Conservation (phyloP, 2,888 invertebrate genomes). For the Lottia scabra region DNA sequence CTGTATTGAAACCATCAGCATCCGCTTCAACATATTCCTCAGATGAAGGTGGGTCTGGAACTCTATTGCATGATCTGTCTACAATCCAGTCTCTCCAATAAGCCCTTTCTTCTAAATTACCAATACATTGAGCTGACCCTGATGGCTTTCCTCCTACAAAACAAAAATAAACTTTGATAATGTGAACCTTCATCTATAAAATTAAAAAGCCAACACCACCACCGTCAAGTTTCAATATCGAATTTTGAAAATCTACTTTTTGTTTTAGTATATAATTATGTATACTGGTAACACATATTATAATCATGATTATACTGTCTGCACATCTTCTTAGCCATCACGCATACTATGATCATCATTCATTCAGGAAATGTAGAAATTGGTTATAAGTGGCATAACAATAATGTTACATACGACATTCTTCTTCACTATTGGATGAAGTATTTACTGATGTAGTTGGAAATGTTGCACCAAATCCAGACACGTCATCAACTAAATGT, state of each 20-base stretch:
- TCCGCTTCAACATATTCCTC: conserved; percentile 13
- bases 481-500: conserved; percentile 29
- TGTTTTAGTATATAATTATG: no score
- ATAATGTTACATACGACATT: conserved; percentile 30
- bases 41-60: neutral
- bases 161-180: no score
- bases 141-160: conserved; percentile 28
- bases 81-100: conserved; percentile 47
- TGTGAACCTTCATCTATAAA: no score
- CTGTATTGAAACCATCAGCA: conserved; percentile 4
- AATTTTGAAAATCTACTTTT: no score
- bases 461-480: conserved; percentile 35
- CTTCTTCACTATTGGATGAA: conserved; percentile 30
- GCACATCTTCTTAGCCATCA: no score
- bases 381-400: no score
- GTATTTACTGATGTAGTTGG: conserved; percentile 34
- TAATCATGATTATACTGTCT: no score
- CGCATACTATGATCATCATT: no score
- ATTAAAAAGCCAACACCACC: no score
- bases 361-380: no score
- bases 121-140: conserved; percentile 49
- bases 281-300: no score
- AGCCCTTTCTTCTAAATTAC: conserved; percentile 47
- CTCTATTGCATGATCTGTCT: conserved; percentile 20
- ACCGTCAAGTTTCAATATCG: no score